These are phyloP conservation scores for Thaumatotibia leucotreta DNA, from an alignment of 1,140 invertebrate genomes.

Conservation along the genomic window DNA sequence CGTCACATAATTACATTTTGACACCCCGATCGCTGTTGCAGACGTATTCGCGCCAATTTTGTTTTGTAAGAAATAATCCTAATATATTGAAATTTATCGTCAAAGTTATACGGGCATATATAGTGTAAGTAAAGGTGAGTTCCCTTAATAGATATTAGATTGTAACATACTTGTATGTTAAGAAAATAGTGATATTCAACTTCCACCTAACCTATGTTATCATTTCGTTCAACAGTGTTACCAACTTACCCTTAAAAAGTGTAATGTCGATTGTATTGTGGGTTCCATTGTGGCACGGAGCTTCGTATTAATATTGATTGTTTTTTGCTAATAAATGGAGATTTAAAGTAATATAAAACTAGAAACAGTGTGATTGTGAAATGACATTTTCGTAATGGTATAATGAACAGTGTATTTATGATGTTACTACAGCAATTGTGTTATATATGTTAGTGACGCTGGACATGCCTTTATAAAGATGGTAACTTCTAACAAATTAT, in stretches of 20 bases:
- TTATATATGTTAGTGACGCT: conserved; percentile 34
- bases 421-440: conserved; percentile 19
- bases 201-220: background rate
- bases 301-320: conserved; percentile 11
- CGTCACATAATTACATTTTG: too few relatives aligned
- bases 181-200: background rate
- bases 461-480: conserved; percentile 53
- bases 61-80: background rate
- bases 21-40: background rate
- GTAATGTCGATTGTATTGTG: background rate
- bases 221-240: conserved; percentile 27
- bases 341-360: background rate
- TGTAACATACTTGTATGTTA: background rate
- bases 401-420: background rate
- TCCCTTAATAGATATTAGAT: background rate
- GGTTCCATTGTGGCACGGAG: background rate
- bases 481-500: conserved; percentile 69
- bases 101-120: background rate
- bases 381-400: background rate
- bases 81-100: background rate
- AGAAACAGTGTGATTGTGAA: background rate
- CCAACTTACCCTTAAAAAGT: conserved; percentile 31
- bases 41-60: background rate
- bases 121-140: background rate
- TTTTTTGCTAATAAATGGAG: background rate